Percentiles rank a stretch among this genome's conserved stretches.
phyloP scores from a whole-genome alignment of 2,888 invertebrate genomes.

The Dicycla oo region DNA sequence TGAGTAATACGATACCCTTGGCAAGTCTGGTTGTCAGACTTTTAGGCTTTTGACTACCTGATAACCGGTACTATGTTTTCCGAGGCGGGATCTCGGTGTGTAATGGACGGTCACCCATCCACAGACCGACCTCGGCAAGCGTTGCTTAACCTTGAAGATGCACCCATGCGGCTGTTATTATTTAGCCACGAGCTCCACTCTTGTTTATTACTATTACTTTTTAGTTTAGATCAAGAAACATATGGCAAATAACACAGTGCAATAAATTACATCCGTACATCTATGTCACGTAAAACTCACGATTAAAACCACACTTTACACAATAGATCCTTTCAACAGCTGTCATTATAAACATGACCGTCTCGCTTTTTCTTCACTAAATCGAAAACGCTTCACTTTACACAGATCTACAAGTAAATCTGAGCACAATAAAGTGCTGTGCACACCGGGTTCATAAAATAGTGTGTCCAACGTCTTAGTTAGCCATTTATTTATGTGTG shows the following conservation, averaged over 20 bases:
- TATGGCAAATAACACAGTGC: not conserved
- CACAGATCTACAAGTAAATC: slow-evolving; percentile 72
- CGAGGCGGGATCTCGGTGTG: no score
- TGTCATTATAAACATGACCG: slow-evolving; percentile 57
- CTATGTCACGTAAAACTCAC: slow-evolving; percentile 21
- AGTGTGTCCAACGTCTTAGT: slow-evolving; percentile 77
- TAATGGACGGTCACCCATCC: no score
- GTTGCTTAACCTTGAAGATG: no score
- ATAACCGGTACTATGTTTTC: no score
- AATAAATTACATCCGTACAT: slow-evolving; percentile 16
- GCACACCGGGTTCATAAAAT: slow-evolving; percentile 74
- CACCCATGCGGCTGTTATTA: no score
- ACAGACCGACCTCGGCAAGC: no score
- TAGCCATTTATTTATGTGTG: slow-evolving; percentile 76
- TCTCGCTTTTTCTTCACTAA: slow-evolving; percentile 57
- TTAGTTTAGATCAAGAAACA: not conserved
- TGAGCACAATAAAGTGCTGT: slow-evolving; percentile 74
- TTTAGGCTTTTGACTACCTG: no score
- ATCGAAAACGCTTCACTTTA: slow-evolving; percentile 61
- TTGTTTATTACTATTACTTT: not conserved
- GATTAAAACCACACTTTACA: slow-evolving; percentile 44
- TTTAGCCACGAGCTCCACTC: no score
- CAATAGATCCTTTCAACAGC: slow-evolving; percentile 41
- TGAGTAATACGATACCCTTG: no score
- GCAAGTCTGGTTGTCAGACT: no score